Evolutionary conservation across 2,888 invertebrate species (phyloP).

Genomic region (Alcis repandata): DNA sequence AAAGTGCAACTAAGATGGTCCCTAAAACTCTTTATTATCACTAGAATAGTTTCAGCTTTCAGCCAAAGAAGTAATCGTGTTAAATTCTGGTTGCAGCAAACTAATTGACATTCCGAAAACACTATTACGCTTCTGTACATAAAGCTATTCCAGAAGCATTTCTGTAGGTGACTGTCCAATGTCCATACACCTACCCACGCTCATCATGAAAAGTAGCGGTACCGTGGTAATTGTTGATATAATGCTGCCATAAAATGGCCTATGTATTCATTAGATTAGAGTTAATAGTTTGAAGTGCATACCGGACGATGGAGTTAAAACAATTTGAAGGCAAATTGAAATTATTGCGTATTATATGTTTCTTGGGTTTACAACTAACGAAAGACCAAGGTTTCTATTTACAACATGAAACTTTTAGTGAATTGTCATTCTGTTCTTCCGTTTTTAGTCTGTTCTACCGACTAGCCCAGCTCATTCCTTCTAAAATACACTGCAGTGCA

Average conservation of each 20-base stretch:
- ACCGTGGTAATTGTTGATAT: slow-evolving; percentile 54
- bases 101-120: not conserved
- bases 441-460: too few relatives aligned
- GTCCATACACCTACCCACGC: slow-evolving; percentile 11
- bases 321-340: not conserved
- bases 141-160: slow-evolving; percentile 19
- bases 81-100: not conserved
- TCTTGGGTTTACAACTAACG: too few relatives aligned
- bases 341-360: not conserved
- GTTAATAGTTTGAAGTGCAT: slow-evolving; percentile 2
- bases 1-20: too few relatives aligned
- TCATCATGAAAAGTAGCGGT: slow-evolving; percentile 47
- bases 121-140: not conserved
- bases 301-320: not conserved
- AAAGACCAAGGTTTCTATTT: too few relatives aligned
- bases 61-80: too few relatives aligned
- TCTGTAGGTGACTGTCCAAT: slow-evolving; percentile 15
- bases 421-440: too few relatives aligned
- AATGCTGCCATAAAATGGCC: slow-evolving; percentile 48
- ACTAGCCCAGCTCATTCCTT: too few relatives aligned
- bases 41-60: too few relatives aligned
- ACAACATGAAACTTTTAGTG: too few relatives aligned
- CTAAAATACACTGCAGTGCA: too few relatives aligned
- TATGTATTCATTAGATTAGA: slow-evolving; percentile 40
- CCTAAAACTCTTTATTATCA: too few relatives aligned